phyloP scores from a whole-genome alignment of 2,888 invertebrate species.

The Chymomyza amoena region DNA sequence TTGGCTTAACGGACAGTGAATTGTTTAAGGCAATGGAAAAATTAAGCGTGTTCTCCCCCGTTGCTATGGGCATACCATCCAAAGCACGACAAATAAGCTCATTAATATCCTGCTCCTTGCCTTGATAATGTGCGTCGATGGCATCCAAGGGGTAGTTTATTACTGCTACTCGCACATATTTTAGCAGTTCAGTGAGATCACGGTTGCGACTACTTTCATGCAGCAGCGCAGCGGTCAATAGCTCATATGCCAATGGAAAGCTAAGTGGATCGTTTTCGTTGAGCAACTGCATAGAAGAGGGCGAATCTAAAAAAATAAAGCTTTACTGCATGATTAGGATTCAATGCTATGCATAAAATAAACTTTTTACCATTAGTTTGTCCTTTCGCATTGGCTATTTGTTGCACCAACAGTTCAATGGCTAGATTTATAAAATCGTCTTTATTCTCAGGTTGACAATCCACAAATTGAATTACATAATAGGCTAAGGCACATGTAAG shows the following conservation, averaged over 20 bases:
- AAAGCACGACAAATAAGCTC: conserved; percentile 66
- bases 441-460: conserved; percentile 61
- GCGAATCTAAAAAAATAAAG: conserved; percentile 20
- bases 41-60: conserved; percentile 60
- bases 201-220: conserved; percentile 51
- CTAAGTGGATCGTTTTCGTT: conserved; percentile 67
- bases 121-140: conserved; percentile 56
- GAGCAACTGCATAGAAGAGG: conserved; percentile 48
- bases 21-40: conserved; percentile 55
- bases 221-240: conserved; percentile 62
- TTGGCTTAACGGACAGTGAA: conserved; percentile 56
- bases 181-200: conserved; percentile 72
- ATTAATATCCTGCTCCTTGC: conserved; percentile 57
- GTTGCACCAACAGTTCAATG: conserved; percentile 72
- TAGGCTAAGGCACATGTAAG: conserved; percentile 74
- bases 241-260: conserved; percentile 72
- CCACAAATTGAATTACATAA: conserved; percentile 63
- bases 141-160: conserved; percentile 62
- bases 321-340: neutral
- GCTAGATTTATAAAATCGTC: conserved; percentile 71
- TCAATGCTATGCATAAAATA: neutral
- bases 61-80: conserved; percentile 49
- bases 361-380: conserved; percentile 31
- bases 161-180: conserved; percentile 73
- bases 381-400: conserved; percentile 62